Evolutionary conservation across 2,113 vertebrate genomes (phyloP).

Genomic region (Ariopsis seemanni): DNA sequence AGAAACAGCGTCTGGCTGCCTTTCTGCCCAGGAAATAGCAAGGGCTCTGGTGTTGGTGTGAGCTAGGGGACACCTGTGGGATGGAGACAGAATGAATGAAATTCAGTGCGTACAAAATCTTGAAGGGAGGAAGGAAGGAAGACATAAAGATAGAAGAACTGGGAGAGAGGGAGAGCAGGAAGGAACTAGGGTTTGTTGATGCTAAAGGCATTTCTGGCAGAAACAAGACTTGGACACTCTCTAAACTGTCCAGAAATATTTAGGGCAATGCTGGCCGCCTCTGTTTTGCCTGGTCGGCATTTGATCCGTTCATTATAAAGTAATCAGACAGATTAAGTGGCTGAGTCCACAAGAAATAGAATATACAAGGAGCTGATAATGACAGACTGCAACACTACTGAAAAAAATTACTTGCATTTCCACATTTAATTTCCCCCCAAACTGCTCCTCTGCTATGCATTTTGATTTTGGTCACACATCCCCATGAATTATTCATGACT

Average conservation of each 20-base stretch:
- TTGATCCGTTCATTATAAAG: conserved; percentile 46
- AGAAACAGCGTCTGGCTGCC: conserved; percentile 95
- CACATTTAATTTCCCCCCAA: conserved; percentile 8
- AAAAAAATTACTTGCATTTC: conserved; percentile 26
- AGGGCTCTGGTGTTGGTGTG: background rate
- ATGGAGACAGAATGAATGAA: conserved; percentile 18
- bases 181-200: conserved; percentile 26
- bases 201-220: conserved; percentile 30
- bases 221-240: conserved; percentile 26
- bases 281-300: conserved; percentile 23
- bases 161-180: conserved; percentile 7
- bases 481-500: conserved; percentile 44
- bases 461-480: conserved; percentile 49
- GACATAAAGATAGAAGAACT: background rate
- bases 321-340: conserved; percentile 34
- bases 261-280: conserved; percentile 29
- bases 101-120: conserved; percentile 16
- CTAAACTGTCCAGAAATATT: conserved; percentile 41
- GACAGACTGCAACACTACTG: conserved; percentile 46
- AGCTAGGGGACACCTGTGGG: background rate
- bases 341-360: conserved; percentile 34
- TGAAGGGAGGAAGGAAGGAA: background rate
- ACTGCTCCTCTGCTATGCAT: conserved; percentile 45
- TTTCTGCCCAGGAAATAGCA: conserved; percentile 94
- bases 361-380: conserved; percentile 23